These are phyloP conservation scores for Portevinia maculata DNA, from an alignment of 2,888 invertebrate species.

Conservation along the genomic window DNA sequence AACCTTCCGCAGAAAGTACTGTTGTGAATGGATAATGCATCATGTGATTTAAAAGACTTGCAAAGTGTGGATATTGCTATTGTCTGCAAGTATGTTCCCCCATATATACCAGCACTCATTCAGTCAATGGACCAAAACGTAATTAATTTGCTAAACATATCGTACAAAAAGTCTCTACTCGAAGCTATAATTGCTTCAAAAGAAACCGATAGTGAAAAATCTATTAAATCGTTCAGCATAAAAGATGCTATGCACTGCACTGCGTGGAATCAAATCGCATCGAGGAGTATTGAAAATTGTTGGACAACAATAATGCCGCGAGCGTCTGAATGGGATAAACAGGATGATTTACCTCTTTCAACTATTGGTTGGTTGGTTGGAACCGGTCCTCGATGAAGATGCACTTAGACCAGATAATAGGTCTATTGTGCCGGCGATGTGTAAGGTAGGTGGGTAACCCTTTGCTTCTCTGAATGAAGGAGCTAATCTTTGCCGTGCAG, in stretches of 20 bases:
- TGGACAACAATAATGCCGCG: constrained; percentile 9
- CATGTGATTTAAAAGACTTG: constrained; percentile 5
- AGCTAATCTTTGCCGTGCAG: too few relatives aligned
- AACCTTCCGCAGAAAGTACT: constrained; percentile 7
- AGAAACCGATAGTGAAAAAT: constrained; percentile 19
- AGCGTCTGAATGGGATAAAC: constrained; percentile 20
- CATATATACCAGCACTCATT: constrained; percentile 10
- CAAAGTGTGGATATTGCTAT: constrained; percentile 12
- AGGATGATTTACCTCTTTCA: constrained; percentile 25
- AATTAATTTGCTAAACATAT: constrained; percentile 14
- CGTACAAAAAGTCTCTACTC: constrained; percentile 16
- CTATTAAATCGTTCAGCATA: constrained; percentile 20
- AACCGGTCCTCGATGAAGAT: too few relatives aligned
- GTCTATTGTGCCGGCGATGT: too few relatives aligned
- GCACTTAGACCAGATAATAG: too few relatives aligned
- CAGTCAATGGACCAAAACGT: constrained; percentile 12
- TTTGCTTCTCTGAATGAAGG: too few relatives aligned
- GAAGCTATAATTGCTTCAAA: constrained; percentile 2
- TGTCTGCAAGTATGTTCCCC: constrained; percentile 14
- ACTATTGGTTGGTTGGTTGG: too few relatives aligned
- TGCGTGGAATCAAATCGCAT: constrained; percentile 20
- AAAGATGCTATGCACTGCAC: constrained; percentile 10
- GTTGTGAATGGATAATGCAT: too few relatives aligned
- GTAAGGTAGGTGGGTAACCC: too few relatives aligned
- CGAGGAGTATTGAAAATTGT: constrained; percentile 23